These are phyloP conservation scores for Eupithecia dodoneata DNA, from an alignment of 2,888 invertebrate genomes.

Conservation along the genomic window DNA sequence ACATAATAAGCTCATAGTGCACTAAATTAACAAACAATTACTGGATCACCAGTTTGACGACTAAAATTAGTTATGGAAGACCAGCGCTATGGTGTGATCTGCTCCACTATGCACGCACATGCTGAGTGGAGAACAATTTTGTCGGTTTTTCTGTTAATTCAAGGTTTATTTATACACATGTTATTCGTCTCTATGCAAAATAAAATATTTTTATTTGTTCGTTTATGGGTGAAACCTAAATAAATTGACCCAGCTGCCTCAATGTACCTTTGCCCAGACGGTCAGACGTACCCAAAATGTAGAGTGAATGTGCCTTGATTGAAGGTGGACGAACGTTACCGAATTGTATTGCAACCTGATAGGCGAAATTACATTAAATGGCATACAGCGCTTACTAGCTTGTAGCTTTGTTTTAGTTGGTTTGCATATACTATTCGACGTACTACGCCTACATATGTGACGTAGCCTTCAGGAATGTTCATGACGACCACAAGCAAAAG, in stretches of 20 bases:
- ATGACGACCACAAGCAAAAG: background rate
- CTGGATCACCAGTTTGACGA: too few species aligned
- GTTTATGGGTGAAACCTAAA: background rate
- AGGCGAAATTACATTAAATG: constrained; percentile 18
- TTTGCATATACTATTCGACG: background rate
- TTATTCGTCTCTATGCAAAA: too few species aligned
- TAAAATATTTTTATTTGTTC: too few species aligned
- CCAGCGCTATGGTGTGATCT: too few species aligned
- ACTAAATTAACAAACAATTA: too few species aligned
- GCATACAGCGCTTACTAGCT: background rate
- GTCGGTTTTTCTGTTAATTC: too few species aligned
- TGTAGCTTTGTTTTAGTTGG: background rate
- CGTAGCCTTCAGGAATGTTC: background rate
- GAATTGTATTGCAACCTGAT: constrained; percentile 32
- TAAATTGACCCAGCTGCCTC: constrained; percentile 7
- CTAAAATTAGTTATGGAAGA: too few species aligned
- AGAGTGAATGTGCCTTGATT: constrained; percentile 35
- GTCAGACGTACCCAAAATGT: constrained; percentile 31
- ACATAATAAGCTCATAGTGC: too few species aligned
- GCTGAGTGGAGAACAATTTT: too few species aligned
- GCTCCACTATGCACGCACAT: too few species aligned
- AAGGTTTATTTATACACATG: too few species aligned
- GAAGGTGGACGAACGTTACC: constrained; percentile 35
- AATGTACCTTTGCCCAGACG: constrained; percentile 16
- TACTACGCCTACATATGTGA: too few species aligned